Conservation (phyloP, 2,888 invertebrate species). For the Drosophila subsilvestris region DNA sequence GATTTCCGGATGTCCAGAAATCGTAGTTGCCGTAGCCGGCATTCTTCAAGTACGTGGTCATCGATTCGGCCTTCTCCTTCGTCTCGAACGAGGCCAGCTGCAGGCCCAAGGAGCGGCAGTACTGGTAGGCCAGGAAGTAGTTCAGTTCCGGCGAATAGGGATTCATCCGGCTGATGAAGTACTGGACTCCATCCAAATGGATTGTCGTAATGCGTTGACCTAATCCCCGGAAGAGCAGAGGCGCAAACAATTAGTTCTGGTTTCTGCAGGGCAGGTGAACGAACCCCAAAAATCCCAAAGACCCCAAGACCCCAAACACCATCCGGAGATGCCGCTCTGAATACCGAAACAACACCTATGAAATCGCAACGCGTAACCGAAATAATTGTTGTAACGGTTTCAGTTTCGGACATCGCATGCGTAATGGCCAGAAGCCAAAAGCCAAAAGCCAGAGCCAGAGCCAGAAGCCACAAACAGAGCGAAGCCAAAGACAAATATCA, state of each 20-base stretch:
- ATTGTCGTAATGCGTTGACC: constrained; percentile 94
- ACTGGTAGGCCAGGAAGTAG: constrained; percentile 94
- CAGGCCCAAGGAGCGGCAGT: constrained; percentile 93
- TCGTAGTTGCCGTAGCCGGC: constrained; percentile 93
- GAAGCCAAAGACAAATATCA: constrained; percentile 66
- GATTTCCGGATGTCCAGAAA: constrained; percentile 95
- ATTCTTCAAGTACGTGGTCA: constrained; percentile 92
- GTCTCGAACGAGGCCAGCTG: constrained; percentile 94
- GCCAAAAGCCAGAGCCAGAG: background rate
- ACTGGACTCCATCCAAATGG: constrained; percentile 93
- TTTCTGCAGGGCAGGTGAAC: constrained; percentile 40
- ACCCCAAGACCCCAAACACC: background rate
- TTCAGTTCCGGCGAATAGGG: constrained; percentile 94
- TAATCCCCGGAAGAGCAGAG: constrained; percentile 76
- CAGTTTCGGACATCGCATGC: constrained; percentile 53
- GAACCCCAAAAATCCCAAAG: constrained; percentile 36
- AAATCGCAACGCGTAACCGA: constrained; percentile 58
- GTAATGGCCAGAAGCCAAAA: constrained; percentile 47
- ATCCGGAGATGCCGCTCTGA: constrained; percentile 26
- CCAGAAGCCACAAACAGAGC: constrained; percentile 7
- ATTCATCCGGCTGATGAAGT: constrained; percentile 94
- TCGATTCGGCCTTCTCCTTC: constrained; percentile 93
- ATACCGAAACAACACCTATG: constrained; percentile 39
- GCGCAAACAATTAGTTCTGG: background rate
- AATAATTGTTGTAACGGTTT: constrained; percentile 59